These are phyloP conservation scores for Antheraea mylitta DNA, from an alignment of 1,140 invertebrate species.

Conservation along the genomic window DNA sequence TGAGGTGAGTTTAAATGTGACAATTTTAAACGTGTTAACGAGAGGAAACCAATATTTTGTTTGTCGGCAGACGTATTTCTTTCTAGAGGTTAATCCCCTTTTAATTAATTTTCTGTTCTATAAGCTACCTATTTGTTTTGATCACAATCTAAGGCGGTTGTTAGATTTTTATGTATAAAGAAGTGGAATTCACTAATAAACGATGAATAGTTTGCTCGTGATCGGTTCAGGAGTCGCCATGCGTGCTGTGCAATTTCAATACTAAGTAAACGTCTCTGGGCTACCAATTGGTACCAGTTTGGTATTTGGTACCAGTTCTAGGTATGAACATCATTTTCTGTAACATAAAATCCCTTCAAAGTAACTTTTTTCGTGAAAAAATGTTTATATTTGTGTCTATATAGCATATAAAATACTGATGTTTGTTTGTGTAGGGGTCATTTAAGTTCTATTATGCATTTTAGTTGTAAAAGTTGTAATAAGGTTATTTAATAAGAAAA, in stretches of 20 bases:
- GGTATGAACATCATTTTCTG: too few relatives aligned
- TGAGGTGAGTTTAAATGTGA: constrained; percentile 54
- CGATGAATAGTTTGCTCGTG: not conserved
- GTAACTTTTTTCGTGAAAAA: too few relatives aligned
- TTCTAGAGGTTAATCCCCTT: constrained; percentile 63
- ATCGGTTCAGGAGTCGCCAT: constrained; percentile 44
- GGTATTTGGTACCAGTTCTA: not conserved
- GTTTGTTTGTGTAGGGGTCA: too few relatives aligned
- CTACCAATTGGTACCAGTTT: not conserved
- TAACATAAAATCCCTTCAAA: too few relatives aligned
- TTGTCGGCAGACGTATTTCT: constrained; percentile 63
- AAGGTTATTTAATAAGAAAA: too few relatives aligned
- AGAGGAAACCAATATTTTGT: constrained; percentile 43
- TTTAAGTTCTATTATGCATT: too few relatives aligned
- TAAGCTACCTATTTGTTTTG: constrained; percentile 4
- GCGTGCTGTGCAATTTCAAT: constrained; percentile 52
- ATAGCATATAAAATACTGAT: too few relatives aligned
- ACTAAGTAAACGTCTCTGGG: not conserved
- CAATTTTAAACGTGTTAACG: constrained; percentile 11
- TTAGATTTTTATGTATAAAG: not conserved
- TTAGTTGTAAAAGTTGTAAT: too few relatives aligned
- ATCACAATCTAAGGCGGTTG: not conserved
- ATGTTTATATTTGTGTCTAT: too few relatives aligned
- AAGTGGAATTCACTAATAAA: not conserved
- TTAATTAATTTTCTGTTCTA: constrained; percentile 43